Conservation (phyloP, 2,797 vertebrate genomes). For the Sebastes oblongus region DNA sequence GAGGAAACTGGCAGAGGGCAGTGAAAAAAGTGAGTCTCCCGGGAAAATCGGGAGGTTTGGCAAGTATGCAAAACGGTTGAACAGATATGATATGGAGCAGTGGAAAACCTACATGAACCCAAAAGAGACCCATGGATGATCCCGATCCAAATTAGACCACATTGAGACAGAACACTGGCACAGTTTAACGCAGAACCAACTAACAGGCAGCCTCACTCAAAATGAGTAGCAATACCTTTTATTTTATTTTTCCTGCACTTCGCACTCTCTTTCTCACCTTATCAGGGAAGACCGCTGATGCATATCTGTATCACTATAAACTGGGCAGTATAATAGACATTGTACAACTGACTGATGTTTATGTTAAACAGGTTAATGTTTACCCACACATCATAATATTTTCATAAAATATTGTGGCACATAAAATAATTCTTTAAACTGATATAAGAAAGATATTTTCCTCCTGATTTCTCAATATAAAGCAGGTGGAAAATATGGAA, state of each 20-base stretch:
- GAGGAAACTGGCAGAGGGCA: too few relatives aligned
- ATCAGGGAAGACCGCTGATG: not conserved
- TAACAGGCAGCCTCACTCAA: not conserved
- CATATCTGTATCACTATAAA: not conserved
- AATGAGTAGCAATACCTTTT: not conserved
- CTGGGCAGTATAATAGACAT: not conserved
- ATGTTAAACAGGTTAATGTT: not conserved
- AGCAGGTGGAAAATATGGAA: not conserved
- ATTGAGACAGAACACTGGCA: too few relatives aligned
- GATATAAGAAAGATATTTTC: not conserved
- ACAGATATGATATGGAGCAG: not conserved
- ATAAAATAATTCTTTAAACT: not conserved
- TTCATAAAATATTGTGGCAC: not conserved
- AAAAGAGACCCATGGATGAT: not conserved
- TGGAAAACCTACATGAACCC: not conserved
- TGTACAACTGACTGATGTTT: not conserved
- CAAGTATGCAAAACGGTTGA: too few relatives aligned
- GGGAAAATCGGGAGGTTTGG: too few relatives aligned
- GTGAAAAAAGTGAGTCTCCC: too few relatives aligned
- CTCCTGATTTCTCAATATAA: not conserved
- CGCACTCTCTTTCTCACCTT: not conserved
- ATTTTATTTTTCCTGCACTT: not conserved
- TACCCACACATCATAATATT: not conserved
- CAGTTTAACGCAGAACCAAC: not conserved
- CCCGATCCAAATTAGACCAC: too few relatives aligned